Conservation (phyloP, 2,888 invertebrate species). For the Minunthozetes semirufus region DNA sequence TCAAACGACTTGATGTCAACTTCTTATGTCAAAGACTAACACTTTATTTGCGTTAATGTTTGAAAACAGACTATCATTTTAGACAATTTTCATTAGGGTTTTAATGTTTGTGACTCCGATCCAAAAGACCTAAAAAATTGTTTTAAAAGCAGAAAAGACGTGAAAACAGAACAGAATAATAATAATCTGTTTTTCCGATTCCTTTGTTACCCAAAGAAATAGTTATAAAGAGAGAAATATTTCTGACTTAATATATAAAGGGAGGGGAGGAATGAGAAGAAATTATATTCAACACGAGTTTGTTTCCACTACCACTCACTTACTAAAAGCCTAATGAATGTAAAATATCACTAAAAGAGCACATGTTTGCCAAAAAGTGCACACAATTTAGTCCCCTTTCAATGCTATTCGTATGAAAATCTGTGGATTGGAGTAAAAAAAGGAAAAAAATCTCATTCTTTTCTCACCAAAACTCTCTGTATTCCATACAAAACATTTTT, state of each 20-base stretch:
- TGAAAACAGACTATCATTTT: no score
- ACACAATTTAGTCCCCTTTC: conserved; percentile 4
- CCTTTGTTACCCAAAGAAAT: not conserved
- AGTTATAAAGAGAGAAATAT: not conserved
- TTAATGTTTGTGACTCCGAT: no score
- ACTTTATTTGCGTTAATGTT: no score
- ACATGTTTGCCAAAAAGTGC: conserved; percentile 2
- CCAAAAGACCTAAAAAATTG: no score
- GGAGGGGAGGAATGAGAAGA: not conserved
- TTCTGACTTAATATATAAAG: not conserved
- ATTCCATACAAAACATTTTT: conserved; percentile 13
- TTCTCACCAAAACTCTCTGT: not conserved
- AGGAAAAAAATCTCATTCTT: conserved; percentile 12
- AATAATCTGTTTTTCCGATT: no score
- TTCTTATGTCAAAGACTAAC: no score
- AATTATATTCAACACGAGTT: not conserved
- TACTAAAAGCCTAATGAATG: conserved; percentile 16
- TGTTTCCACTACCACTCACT: not conserved
- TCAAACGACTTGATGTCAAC: no score
- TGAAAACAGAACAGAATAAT: no score
- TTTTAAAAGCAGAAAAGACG: no score
- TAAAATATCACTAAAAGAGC: conserved; percentile 15
- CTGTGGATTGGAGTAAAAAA: not conserved
- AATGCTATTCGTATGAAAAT: not conserved
- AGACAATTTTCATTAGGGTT: no score